Base-by-base conservation (phyloP, 2,113 vertebrate genomes). In the Caretta caretta region DNA sequence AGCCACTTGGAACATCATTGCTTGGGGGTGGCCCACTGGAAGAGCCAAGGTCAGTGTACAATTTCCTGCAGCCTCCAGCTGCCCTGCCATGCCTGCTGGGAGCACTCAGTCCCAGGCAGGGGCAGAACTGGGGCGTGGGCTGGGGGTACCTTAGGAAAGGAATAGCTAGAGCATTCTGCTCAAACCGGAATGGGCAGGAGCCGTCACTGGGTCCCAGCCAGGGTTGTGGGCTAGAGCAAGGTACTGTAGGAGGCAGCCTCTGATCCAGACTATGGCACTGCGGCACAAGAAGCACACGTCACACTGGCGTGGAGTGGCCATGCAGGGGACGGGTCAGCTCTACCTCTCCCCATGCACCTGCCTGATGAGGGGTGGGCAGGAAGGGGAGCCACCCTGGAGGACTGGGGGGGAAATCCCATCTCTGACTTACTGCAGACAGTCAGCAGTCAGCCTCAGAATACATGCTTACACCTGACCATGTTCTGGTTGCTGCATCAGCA, bases 31-130 rank as follows among this genome's bases (percentile, higher is more conserved):
- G 27, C 27, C 57, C 57, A 2, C 27, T 59, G 57, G 12, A 59
- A 59, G 27, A 27, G 56, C 56, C 11, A 27, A 10, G 24, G 42
- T 51, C 84, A 48, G n/a, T 80, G 42, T n/a, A 27, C 46, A 69
- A 75, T 8, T 59, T 56, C 5, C 75, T 27, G 42, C 59, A 62
- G 19, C 50, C 29, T n/a, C 16, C 17, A 14, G 57, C 57, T 59
- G 27, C 57, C 29, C 57, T 59, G 57, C 78, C 51, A 59, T 91
- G 87, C 56, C 83, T 80, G 17, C 83, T 38, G 56, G 53, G 53
- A 38, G 1, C 1, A 5, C 1, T 12, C n/a, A 17, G 19, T 72
- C n/a, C 65, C 65, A 38, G n/a, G 35, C n/a, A 35, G 19, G 8
- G 35, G 7, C 31, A 22, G 7, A 72, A 20, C 16, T 20, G 8